Evolutionary conservation across 1,140 invertebrate species (phyloP), one percentile per base, ranked within the genome.

Genomic region (Delia radicum): DNA sequence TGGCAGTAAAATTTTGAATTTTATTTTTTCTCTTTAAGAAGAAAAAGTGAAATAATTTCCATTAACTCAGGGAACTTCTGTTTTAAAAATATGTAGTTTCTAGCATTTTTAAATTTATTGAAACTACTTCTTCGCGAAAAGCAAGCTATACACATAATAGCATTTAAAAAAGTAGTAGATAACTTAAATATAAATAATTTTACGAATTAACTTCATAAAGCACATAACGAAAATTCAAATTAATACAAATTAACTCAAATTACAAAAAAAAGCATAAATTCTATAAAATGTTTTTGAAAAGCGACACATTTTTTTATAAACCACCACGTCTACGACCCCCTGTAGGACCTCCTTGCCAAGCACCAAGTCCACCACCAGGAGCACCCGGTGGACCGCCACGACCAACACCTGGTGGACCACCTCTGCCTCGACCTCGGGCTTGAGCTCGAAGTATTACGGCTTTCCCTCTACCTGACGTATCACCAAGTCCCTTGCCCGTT

Each of bases 391-490:
- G 82, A 24, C 82, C 82, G 15, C 79, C 77, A 13, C 80, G 85
- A 73, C 80, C 78, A 31, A 82, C 81, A 74, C 81, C 78, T 75
- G 75, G 31, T 72, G 76, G 62, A 72, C 76, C 46, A 76, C 79
- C 65, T 69, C 65, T 62, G 27, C 85, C 86, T 79, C 86, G 80
- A 26, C 86, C 86, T 78, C 86, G 82, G 42, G 86, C 83, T 93
- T 98, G 97, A 74, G 97, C 96, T 87, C 97, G 89, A 75, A 99
- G 89, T 89, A 99, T 98, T 31, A 96, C 97, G 63, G 96, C 97
- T 88, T 99, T 99, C 61, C 97, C 97, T 86, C 97, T 89, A 62
- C 94, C 93, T 74, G 94, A 93, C 3, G 93, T 93, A 3, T 91
- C 91, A 0, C 93, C 91, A 0, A 85, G 74, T 4, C 83, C 83